Percentiles rank a stretch among this genome's conserved stretches.
phyloP scores from a whole-genome alignment of 2,113 vertebrate genomes.

The Euleptes europaea region DNA sequence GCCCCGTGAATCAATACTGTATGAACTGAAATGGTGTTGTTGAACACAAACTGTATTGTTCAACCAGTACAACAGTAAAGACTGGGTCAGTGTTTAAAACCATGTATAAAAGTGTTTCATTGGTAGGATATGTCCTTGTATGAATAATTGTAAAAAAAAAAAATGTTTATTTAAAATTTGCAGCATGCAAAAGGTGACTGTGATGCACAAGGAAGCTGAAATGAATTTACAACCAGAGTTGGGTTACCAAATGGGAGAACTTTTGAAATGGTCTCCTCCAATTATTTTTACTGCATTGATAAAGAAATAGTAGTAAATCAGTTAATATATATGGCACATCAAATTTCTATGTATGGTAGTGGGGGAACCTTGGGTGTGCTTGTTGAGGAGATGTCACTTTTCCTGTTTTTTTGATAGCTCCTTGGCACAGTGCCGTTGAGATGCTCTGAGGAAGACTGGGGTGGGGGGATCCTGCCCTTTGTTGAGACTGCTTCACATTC shows the following conservation, averaged over 20 bases:
- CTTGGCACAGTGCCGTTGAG: slow-evolving; percentile 19
- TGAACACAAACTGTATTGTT: slow-evolving; percentile 8
- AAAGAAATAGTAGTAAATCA: slow-evolving; percentile 67
- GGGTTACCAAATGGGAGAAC: background rate
- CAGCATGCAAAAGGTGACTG: slow-evolving; percentile 57
- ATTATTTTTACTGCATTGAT: slow-evolving; percentile 62
- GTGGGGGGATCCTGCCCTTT: background rate
- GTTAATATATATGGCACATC: slow-evolving; percentile 59
- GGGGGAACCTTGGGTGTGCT: slow-evolving; percentile 47
- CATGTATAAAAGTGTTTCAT: slow-evolving; percentile 38
- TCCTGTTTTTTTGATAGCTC: slow-evolving; percentile 14
- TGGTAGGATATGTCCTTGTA: slow-evolving; percentile 63
- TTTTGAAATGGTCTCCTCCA: slow-evolving; percentile 66
- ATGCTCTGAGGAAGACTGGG: background rate
- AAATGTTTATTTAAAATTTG: slow-evolving; percentile 71
- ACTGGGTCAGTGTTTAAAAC: slow-evolving; percentile 63
- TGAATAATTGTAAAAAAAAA: slow-evolving; percentile 67
- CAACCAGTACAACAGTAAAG: slow-evolving; percentile 54
- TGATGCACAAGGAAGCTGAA: slow-evolving; percentile 57
- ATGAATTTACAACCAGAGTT: slow-evolving; percentile 61
- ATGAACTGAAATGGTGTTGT: background rate
- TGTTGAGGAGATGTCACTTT: slow-evolving; percentile 36
- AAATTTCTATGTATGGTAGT: slow-evolving; percentile 41
- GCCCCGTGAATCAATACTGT: background rate
- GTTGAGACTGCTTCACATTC: slow-evolving; percentile 30